Percentiles rank a stretch among this genome's conserved stretches.
phyloP scores from a whole-genome alignment of 2,797 vertebrate genomes.

The Furcifer pardalis region DNA sequence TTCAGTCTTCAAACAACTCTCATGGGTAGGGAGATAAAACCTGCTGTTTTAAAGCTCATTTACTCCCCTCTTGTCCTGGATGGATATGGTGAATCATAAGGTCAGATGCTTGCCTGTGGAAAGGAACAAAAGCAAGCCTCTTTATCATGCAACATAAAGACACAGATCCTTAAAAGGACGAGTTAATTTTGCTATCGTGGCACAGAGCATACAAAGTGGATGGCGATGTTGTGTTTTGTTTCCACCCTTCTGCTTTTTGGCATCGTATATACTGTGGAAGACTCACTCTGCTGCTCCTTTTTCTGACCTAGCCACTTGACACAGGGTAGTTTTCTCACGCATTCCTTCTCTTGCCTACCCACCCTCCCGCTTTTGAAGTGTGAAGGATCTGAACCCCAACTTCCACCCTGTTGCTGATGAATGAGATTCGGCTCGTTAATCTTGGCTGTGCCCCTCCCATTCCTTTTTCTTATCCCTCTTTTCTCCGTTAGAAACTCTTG shows the following conservation, averaged over 20 bases:
- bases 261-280: neutral
- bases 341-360: neutral
- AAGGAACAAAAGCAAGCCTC: neutral
- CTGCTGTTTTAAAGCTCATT: neutral
- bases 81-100: neutral
- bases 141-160: conserved; percentile 8
- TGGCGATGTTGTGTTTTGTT: neutral
- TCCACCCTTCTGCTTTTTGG: neutral
- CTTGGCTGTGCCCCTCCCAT: neutral
- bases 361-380: neutral
- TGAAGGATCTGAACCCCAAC: neutral
- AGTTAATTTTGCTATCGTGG: neutral
- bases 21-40: neutral
- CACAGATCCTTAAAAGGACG: neutral
- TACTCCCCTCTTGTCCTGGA: neutral
- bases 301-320: no score
- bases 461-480: no score
- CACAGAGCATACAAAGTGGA: neutral
- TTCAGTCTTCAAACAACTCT: neutral
- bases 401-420: neutral
- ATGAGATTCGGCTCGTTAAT: neutral
- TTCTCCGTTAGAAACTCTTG: neutral
- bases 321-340: neutral
- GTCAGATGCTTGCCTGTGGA: neutral
- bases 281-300: no score